Conservation (phyloP, 2,797 vertebrate genomes). For the Remorina albescens region DNA sequence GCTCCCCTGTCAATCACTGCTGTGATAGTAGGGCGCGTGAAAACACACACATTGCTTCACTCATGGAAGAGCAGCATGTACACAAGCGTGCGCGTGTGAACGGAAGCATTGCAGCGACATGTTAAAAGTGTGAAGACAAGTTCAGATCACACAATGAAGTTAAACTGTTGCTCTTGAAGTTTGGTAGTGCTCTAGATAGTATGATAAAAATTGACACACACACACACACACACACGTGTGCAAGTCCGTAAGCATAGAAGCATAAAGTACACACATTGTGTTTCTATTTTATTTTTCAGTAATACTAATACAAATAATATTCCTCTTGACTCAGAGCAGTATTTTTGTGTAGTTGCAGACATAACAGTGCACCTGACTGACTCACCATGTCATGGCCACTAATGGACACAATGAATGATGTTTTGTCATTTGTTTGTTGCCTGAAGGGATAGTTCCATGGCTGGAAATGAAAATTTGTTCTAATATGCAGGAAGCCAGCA, state of each 20-base stretch:
- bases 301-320: not conserved
- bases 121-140: conserved; percentile 1
- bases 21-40: conserved; percentile 18
- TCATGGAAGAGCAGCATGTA: not conserved
- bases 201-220: not conserved
- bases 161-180: not conserved
- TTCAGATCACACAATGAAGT: conserved; percentile 1
- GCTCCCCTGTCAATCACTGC: conserved; percentile 45
- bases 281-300: not conserved
- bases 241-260: not conserved
- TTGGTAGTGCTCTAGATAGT: not conserved
- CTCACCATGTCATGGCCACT: conserved; percentile 22
- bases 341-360: conserved; percentile 12
- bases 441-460: not conserved
- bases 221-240: not conserved
- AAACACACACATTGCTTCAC: conserved; percentile 12
- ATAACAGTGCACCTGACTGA: conserved; percentile 36
- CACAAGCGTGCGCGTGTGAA: conserved; percentile 6
- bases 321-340: conserved; percentile 4
- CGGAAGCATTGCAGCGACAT: conserved; percentile 4
- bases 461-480: conserved; percentile 19
- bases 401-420: conserved; percentile 16
- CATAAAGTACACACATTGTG: not conserved
- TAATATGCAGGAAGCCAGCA: conserved; percentile 1
- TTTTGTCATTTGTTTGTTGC: conserved; percentile 28